Evolutionary conservation across 1,140 invertebrate species (phyloP).

Genomic region (Drosophila azteca): DNA sequence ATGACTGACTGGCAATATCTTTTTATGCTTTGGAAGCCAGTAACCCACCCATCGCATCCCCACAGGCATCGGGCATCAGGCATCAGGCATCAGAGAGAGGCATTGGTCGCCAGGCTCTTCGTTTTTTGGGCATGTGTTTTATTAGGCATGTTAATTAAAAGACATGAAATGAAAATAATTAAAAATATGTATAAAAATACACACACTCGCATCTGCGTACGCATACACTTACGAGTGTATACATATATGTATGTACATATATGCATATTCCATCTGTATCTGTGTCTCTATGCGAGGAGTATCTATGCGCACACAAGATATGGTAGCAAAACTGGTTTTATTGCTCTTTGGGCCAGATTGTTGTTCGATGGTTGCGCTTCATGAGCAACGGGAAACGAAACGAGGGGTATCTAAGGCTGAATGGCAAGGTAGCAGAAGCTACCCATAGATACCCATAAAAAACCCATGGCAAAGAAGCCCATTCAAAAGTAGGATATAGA

Average conservation of each 20-base stretch:
- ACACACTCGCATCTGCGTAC: background rate
- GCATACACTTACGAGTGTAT: constrained; percentile 5
- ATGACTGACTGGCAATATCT: constrained; percentile 66
- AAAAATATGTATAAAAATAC: constrained; percentile 71
- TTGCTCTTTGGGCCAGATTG: constrained; percentile 15
- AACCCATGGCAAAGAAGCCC: too few relatives aligned
- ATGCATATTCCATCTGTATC: background rate
- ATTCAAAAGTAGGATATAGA: too few relatives aligned
- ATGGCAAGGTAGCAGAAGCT: too few relatives aligned
- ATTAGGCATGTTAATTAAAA: constrained; percentile 83
- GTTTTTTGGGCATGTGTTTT: constrained; percentile 75
- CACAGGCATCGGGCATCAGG: background rate
- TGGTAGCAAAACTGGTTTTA: constrained; percentile 30
- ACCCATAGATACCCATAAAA: too few relatives aligned
- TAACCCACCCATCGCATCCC: constrained; percentile 11
- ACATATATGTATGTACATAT: background rate
- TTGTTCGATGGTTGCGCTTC: background rate
- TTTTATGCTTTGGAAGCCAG: constrained; percentile 63
- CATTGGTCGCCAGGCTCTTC: constrained; percentile 11
- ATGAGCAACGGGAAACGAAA: too few relatives aligned
- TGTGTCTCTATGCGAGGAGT: constrained; percentile 1
- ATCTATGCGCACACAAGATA: background rate
- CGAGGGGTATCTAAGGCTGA: too few relatives aligned
- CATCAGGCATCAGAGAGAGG: background rate
- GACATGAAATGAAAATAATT: constrained; percentile 83